These are phyloP conservation scores for Heliocidaris erythrogramma DNA, from an alignment of 35 echinoderm and acorn worm species.

Conservation along the genomic window DNA sequence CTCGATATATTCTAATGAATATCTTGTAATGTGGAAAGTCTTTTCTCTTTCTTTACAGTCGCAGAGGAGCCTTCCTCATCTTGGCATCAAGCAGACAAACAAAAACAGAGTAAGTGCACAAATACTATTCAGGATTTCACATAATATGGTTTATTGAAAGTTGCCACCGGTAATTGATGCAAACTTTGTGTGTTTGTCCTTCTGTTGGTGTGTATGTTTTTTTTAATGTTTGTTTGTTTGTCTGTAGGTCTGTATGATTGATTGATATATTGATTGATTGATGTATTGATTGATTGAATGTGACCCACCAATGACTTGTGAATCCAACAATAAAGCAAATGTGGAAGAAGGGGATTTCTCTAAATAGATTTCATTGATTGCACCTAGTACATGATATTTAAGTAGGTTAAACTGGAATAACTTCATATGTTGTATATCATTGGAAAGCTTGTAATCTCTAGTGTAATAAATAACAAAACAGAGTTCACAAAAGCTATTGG, in stretches of 20 bases:
- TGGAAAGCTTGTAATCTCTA: no score
- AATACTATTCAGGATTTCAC: neutral
- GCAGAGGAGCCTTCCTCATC: slow-evolving; percentile 82
- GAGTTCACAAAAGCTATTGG: no score
- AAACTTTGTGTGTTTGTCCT: neutral
- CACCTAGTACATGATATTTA: no score
- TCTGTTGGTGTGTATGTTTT: neutral
- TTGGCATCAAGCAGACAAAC: slow-evolving; percentile 77
- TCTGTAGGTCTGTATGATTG: neutral
- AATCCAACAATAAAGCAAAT: no score
- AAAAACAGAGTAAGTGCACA: slow-evolving; percentile 74
- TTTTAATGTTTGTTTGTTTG: neutral
- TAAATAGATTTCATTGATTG: no score
- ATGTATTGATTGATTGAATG: neutral
- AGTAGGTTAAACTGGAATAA: no score
- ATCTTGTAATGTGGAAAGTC: no score
- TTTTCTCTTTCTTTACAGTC: slow-evolving; percentile 60
- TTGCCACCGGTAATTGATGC: neutral
- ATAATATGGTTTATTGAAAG: neutral
- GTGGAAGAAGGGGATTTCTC: no score
- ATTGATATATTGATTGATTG: neutral
- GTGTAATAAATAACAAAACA: no score
- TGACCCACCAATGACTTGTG: no score
- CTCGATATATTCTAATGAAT: no score
- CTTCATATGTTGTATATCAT: no score